These are phyloP conservation scores for Takifugu rubripes DNA, from an alignment of 2,797 vertebrate species.

Conservation along the genomic window DNA sequence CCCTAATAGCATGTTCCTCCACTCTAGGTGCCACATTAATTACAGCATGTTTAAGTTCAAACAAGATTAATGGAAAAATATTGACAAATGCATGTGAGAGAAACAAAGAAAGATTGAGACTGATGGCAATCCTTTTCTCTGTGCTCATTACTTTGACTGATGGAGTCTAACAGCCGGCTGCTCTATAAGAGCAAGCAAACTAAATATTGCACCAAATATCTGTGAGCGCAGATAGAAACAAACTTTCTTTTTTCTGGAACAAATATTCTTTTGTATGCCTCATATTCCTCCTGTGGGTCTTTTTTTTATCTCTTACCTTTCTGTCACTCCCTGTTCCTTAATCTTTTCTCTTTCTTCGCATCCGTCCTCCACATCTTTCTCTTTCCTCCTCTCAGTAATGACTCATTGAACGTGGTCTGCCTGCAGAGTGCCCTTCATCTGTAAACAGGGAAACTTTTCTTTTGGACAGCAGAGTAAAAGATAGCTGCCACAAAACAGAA, in stretches of 20 bases:
- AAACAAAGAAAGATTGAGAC: constrained; percentile 32
- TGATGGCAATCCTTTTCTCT: constrained; percentile 29
- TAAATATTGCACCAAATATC: constrained; percentile 21
- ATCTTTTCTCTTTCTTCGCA: constrained; percentile 41
- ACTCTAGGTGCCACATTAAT: constrained; percentile 50
- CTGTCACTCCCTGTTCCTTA: constrained; percentile 32
- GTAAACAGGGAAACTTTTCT: constrained; percentile 46
- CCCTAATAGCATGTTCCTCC: constrained; percentile 50
- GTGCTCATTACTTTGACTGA: constrained; percentile 55
- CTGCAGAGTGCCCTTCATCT: constrained; percentile 46
- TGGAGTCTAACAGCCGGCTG: constrained; percentile 40
- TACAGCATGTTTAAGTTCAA: constrained; percentile 46
- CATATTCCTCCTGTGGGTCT: constrained; percentile 24
- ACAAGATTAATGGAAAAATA: constrained; percentile 53
- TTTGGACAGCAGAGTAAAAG: constrained; percentile 38
- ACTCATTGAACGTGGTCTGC: constrained; percentile 42
- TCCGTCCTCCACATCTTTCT: constrained; percentile 31
- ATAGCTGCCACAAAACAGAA: constrained; percentile 21
- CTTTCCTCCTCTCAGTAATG: constrained; percentile 38
- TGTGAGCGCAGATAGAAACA: constrained; percentile 11
- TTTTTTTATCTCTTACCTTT: constrained; percentile 39
- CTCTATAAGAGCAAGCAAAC: constrained; percentile 25
- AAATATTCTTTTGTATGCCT: constrained; percentile 14
- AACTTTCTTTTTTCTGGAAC: constrained; percentile 3
- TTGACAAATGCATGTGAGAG: constrained; percentile 38